phyloP scores from a whole-genome alignment of 2,113 vertebrate species.

The Notechis scutatus region DNA sequence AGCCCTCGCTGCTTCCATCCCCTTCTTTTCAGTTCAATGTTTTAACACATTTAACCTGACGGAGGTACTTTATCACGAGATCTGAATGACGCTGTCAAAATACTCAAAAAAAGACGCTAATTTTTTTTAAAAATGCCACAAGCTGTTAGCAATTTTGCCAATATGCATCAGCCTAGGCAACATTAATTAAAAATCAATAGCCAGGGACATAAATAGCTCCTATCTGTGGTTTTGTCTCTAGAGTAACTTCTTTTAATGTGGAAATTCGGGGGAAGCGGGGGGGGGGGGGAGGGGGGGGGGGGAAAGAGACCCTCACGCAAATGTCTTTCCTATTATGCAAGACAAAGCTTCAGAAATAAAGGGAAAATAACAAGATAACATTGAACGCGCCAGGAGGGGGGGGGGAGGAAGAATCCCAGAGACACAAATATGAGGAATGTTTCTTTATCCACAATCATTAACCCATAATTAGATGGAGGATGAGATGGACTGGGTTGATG shows the following conservation, averaged over 20 bases:
- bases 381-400: neutral
- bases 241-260: slow-evolving; percentile 62
- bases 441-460: slow-evolving; percentile 59
- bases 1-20: slow-evolving; percentile 71
- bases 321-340: slow-evolving; percentile 65
- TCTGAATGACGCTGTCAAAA: slow-evolving; percentile 81
- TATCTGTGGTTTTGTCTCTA: slow-evolving; percentile 65
- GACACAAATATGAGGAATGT: slow-evolving; percentile 70
- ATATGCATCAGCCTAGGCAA: slow-evolving; percentile 71
- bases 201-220: slow-evolving; percentile 74
- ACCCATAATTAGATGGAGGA: slow-evolving; percentile 57
- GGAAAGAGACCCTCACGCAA: slow-evolving; percentile 47
- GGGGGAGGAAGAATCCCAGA: slow-evolving; percentile 63
- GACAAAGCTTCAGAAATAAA: slow-evolving; percentile 68
- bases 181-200: slow-evolving; percentile 83
- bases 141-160: slow-evolving; percentile 81
- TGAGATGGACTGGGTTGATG: slow-evolving; percentile 46
- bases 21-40: slow-evolving; percentile 64
- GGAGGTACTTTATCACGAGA: slow-evolving; percentile 75
- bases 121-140: slow-evolving; percentile 72
- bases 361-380: slow-evolving; percentile 33
- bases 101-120: slow-evolving; percentile 70
- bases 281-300: too few species aligned
- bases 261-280: neutral
- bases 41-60: slow-evolving; percentile 82